These are phyloP conservation scores for Podarcis cretensis DNA, from an alignment of 2,113 vertebrate genomes.

Conservation along the genomic window DNA sequence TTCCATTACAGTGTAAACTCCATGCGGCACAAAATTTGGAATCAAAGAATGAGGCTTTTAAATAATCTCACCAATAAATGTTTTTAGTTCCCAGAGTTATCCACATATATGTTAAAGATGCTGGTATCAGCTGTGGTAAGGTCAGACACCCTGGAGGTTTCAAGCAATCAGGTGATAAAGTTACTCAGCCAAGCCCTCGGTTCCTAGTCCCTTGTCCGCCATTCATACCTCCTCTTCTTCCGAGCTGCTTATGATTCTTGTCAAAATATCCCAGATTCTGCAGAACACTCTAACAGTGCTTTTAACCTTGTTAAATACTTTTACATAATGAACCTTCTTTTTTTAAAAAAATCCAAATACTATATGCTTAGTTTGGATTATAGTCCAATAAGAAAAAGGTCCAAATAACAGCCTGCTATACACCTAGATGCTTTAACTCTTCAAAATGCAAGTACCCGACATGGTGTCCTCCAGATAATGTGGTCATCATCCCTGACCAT, in stretches of 20 bases:
- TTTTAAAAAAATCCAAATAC: neutral
- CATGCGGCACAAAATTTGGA: neutral
- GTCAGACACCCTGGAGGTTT: neutral
- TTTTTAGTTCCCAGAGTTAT: neutral
- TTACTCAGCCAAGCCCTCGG: neutral
- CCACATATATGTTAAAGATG: neutral
- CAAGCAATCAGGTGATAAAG: neutral
- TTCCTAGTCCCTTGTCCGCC: neutral
- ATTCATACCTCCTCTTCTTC: neutral
- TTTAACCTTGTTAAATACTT: neutral
- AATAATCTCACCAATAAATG: neutral
- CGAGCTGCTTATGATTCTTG: neutral
- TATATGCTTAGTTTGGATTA: neutral
- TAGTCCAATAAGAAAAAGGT: neutral
- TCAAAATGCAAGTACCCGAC: neutral
- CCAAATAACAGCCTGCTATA: neutral
- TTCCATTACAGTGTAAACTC: neutral
- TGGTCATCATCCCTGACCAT: no score
- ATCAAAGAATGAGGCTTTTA: neutral
- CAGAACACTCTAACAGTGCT: neutral
- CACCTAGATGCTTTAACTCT: neutral
- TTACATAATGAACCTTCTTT: neutral
- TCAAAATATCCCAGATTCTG: neutral
- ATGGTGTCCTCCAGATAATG: no score
- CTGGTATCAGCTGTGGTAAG: neutral